Percentiles rank a stretch among this genome's conserved stretches.
Evolutionary conservation across 2,888 invertebrate genomes (phyloP).

Genomic region (Leucophora obtusa): DNA sequence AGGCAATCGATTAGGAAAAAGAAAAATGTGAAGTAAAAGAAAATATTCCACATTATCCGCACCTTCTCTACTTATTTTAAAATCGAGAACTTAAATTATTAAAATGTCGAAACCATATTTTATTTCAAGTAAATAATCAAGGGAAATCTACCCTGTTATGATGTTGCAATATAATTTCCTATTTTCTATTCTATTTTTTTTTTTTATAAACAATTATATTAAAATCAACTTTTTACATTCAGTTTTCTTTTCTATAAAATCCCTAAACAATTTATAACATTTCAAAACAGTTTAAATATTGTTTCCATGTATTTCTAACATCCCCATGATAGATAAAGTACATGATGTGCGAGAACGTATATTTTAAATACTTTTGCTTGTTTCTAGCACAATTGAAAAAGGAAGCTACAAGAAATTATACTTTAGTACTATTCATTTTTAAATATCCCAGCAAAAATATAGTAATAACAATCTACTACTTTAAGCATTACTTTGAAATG

Average conservation of each 20-base stretch:
- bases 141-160: too few species aligned
- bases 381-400: not conserved
- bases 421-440: not conserved
- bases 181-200: not conserved
- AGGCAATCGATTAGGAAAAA: too few species aligned
- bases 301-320: constrained; percentile 6
- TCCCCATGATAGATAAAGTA: constrained; percentile 6
- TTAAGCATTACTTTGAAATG: too few species aligned
- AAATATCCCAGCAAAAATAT: too few species aligned
- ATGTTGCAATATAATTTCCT: not conserved
- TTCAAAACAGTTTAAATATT: constrained; percentile 51
- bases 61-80: too few species aligned
- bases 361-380: not conserved
- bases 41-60: too few species aligned
- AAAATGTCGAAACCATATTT: too few species aligned
- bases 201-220: not conserved
- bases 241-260: constrained; percentile 16
- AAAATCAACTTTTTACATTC: not conserved
- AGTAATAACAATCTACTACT: too few species aligned
- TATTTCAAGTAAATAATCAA: too few species aligned
- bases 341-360: not conserved
- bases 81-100: too few species aligned
- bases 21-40: too few species aligned
- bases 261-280: constrained; percentile 53
- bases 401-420: not conserved